A percentile compares a stretch with the other conserved stretches of the same genome.
These are phyloP conservation scores for Apostichopus japonicus DNA, from an alignment of 35 echinoderm and acorn worm genomes.

Conservation along the genomic window DNA sequence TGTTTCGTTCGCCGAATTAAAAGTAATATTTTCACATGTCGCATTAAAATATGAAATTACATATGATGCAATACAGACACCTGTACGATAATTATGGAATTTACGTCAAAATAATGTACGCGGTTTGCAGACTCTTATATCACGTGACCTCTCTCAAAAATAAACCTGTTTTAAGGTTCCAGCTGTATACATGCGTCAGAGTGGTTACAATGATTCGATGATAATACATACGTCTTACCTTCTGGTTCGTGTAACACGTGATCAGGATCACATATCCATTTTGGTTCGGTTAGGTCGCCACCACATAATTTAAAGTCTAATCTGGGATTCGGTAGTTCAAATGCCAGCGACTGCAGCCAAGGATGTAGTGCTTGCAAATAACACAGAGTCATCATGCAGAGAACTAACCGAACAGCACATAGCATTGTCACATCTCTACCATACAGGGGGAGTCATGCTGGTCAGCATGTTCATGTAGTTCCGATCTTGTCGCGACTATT, in stretches of 20 bases:
- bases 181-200: neutral
- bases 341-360: neutral
- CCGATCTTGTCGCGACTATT: neutral
- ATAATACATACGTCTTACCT: neutral
- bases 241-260: constrained; percentile 5
- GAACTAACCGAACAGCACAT: constrained; percentile 20
- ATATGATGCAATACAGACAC: neutral
- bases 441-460: constrained; percentile 11
- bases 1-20: too few relatives aligned
- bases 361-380: neutral
- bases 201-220: neutral
- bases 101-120: neutral
- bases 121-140: neutral
- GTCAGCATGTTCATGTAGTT: neutral
- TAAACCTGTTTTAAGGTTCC: neutral
- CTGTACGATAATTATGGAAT: neutral
- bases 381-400: constrained; percentile 21
- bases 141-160: neutral
- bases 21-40: too few relatives aligned
- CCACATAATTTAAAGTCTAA: constrained; percentile 32
- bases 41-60: neutral
- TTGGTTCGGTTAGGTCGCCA: neutral
- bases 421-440: constrained; percentile 51
- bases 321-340: constrained; percentile 36
- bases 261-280: constrained; percentile 47